Evolutionary conservation across 2,888 invertebrate genomes (phyloP), one percentile per base, ranked within the genome.

Genomic region (Lithophane ornitopus): DNA sequence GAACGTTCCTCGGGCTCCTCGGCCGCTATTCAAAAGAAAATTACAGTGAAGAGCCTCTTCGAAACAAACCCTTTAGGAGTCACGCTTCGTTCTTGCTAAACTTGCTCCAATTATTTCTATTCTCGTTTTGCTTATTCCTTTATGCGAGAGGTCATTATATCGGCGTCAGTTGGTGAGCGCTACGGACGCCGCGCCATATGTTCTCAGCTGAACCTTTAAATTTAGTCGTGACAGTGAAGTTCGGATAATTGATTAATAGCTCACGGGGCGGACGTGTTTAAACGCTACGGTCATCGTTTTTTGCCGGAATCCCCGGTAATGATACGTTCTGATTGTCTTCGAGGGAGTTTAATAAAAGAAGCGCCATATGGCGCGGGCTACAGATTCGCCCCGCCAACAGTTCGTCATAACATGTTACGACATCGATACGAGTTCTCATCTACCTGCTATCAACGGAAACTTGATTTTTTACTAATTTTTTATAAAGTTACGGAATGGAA

Each of bases 171-270:
- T 96, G 96, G 96, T 89, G 89, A 93, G 91, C 95, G 95, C 82
- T 87, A 89, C 87, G 90, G 88, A 87, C 63, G 65, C 86, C 90
- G 90, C 94, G 90, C 94, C 95, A 96, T 95, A 95, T 96, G 96
- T 92, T 94, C 91, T 89, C 89, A 90, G 90, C 90, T 68, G 90
- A 87, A 90, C 91, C 91, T 93, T 94, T 94, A 94, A 94, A 94
- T 94, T 93, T 91, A 93, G 91, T 93, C 93, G 92, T 94, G 95
- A 94, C 95, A 93, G 94, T 92, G 92, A 92, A 93, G 92, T 93
- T 93, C 92, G 92, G 90, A 92, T 95, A 96, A 95, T 95, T 96
- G 96, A 95, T 96, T 95, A 95, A 96, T 95, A 94, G 92, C 89
- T 84, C 90, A 89, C 89, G 90, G 93, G 94, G 94, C 95, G 95